These are phyloP conservation scores for Catostylus mosaicus DNA, from an alignment of 30 jellyfish, hydroid and myxozoan species.

Conservation along the genomic window DNA sequence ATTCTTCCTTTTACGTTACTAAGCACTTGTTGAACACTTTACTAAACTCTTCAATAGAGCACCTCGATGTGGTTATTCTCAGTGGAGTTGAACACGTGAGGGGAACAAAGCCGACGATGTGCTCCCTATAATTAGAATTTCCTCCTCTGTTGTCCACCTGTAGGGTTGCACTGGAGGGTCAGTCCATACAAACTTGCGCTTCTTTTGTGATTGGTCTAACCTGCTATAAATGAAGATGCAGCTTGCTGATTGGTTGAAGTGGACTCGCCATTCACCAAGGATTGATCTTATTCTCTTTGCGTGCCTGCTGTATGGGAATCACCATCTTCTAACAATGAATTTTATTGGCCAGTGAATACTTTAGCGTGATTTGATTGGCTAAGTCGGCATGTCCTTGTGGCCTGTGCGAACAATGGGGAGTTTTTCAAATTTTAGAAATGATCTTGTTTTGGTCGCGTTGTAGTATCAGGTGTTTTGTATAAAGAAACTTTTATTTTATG, in stretches of 20 bases:
- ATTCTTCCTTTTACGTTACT: constrained; percentile 16
- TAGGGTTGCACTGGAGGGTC: constrained; percentile 61
- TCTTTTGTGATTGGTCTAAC: constrained; percentile 62
- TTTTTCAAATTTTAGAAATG: constrained; percentile 79
- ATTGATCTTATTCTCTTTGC: constrained; percentile 1
- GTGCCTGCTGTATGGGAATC: constrained; percentile 1
- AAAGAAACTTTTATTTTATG: constrained; percentile 44
- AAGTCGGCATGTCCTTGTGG: constrained; percentile 72
- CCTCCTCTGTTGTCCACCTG: constrained; percentile 66
- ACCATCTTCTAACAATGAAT: neutral
- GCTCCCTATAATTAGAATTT: constrained; percentile 50
- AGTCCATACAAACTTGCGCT: constrained; percentile 62
- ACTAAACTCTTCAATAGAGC: constrained; percentile 1
- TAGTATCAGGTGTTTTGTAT: constrained; percentile 73
- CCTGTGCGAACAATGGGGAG: constrained; percentile 70
- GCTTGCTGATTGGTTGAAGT: constrained; percentile 11
- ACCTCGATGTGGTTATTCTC: constrained; percentile 58
- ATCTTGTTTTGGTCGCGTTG: constrained; percentile 78
- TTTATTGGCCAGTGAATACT: constrained; percentile 29
- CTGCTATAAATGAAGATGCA: constrained; percentile 7
- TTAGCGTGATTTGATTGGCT: constrained; percentile 45
- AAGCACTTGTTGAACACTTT: neutral
- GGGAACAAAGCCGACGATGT: constrained; percentile 62
- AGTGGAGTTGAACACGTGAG: constrained; percentile 61
- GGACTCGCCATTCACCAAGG: neutral